Evolutionary conservation across 2,888 invertebrate genomes (phyloP), one percentile per base, ranked within the genome.

Genomic region (Caenorhabditis becei): DNA sequence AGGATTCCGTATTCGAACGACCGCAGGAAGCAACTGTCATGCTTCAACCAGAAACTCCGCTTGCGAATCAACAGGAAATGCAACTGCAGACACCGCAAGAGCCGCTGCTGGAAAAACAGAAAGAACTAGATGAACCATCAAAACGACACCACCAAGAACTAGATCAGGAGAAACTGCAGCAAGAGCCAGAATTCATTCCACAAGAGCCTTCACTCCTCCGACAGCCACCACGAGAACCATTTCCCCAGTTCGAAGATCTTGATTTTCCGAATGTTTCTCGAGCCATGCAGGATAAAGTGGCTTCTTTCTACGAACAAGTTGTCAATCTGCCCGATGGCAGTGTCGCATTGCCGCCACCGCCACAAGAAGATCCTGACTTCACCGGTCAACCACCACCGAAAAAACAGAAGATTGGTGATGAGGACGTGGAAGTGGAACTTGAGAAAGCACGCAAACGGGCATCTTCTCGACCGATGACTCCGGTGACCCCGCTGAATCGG

Each of bases 391-490:
- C 75, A 14, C 61, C 61, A 10, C 23, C 61, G 7, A 75, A 75
- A 24, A 41, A 51, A 35, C 18, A 26, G n/a, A 59, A 16, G 28
- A 1, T 47, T 0, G 49, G 23, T 1, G 18, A 24, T 26, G 44
- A 49, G 3, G 14, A n/a, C 4, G 56, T 47, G n/a, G 53, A 28
- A n/a, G 65, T 58, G 5, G 41, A 51, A 7, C 1, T 32, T 35
- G 75, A 75, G 35, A 67, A 16, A n/a, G 61, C 59, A 1, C 66
- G 75, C 14, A 14, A 51, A 53, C 26, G 59, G 32, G 23, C 44
- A 8, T 66, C 66, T 16, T 66, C 66, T 18, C 66, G 75, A 28
- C 66, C 66, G 18, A n/a, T 66, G 11, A 74, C 74, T 5, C 74
- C 74, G 14, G 14, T 65, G 16, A 72, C 62, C 49, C 72, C 44